Percentiles rank a stretch among this genome's conserved stretches.
These are phyloP conservation scores for Muscidifurax raptorellus DNA, from an alignment of 1,140 invertebrate genomes.

Conservation along the genomic window DNA sequence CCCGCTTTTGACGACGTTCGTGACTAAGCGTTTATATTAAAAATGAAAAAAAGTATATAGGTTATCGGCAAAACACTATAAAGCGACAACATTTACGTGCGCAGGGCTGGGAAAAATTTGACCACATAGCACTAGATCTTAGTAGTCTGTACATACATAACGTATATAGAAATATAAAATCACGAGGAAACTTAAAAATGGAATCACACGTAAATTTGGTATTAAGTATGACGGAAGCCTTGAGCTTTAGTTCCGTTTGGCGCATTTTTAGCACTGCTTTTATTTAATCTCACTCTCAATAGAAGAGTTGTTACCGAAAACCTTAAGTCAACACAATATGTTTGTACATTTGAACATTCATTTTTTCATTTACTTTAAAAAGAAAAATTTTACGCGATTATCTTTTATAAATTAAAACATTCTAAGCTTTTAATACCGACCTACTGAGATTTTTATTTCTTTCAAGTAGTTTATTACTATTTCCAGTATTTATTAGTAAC, in stretches of 20 bases:
- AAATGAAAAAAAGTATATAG: slow-evolving; percentile 5
- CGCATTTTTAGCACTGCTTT: slow-evolving; percentile 9
- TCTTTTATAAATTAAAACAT: not conserved
- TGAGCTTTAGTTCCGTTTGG: slow-evolving; percentile 60
- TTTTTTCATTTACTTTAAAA: not conserved
- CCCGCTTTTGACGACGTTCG: not conserved
- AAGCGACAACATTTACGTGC: slow-evolving; percentile 32
- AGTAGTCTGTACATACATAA: slow-evolving; percentile 64
- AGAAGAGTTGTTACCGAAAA: not conserved
- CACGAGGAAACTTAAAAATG: slow-evolving; percentile 24
- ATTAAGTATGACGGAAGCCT: slow-evolving; percentile 56
- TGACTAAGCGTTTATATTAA: not conserved
- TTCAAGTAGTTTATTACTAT: too few species aligned
- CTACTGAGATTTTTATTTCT: not conserved
- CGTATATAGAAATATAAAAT: slow-evolving; percentile 51
- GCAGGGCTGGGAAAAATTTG: slow-evolving; percentile 57
- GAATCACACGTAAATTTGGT: not conserved
- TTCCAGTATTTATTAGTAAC: not conserved
- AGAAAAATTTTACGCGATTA: too few species aligned
- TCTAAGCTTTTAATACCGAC: not conserved
- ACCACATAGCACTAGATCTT: slow-evolving; percentile 58
- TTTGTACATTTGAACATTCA: not conserved
- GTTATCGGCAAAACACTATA: not conserved
- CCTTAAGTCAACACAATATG: not conserved
- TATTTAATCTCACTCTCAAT: not conserved